Conservation (phyloP, 2,888 invertebrate species). For the Drosophila antonietae region DNA sequence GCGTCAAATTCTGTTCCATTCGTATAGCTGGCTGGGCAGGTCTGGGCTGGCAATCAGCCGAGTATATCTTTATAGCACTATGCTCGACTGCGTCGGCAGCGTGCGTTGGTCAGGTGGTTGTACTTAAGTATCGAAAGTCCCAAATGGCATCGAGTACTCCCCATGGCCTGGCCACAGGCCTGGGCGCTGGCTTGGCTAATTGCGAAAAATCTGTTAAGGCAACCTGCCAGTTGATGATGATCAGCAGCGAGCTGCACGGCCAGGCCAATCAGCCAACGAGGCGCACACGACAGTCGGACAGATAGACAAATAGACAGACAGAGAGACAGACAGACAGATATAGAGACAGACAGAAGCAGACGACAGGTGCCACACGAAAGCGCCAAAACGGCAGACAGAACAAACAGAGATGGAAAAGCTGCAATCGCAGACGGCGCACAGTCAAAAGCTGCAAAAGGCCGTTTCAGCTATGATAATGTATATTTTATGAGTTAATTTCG, state of each 20-base stretch:
- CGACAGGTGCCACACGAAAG: slow-evolving; percentile 79
- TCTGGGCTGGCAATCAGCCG: slow-evolving; percentile 40
- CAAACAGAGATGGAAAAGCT: slow-evolving; percentile 50
- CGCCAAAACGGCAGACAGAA: slow-evolving; percentile 77
- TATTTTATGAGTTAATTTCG: slow-evolving; percentile 79
- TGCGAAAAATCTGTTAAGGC: slow-evolving; percentile 78
- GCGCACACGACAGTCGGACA: slow-evolving; percentile 13
- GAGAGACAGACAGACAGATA: not conserved
- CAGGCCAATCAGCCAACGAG: slow-evolving; percentile 69
- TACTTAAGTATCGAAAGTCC: slow-evolving; percentile 47
- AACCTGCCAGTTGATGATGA: slow-evolving; percentile 62
- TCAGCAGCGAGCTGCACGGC: slow-evolving; percentile 9
- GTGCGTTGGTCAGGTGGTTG: slow-evolving; percentile 6
- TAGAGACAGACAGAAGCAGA: slow-evolving; percentile 18
- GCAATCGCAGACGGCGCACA: slow-evolving; percentile 21
- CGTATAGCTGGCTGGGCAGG: slow-evolving; percentile 39
- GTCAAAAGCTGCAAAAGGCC: slow-evolving; percentile 16
- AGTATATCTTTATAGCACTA: slow-evolving; percentile 66
- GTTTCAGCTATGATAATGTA: slow-evolving; percentile 76
- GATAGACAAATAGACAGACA: slow-evolving; percentile 8
- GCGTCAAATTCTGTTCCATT: slow-evolving; percentile 75
- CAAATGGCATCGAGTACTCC: slow-evolving; percentile 53
- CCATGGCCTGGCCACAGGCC: slow-evolving; percentile 39
- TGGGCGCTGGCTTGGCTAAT: slow-evolving; percentile 63
- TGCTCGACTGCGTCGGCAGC: slow-evolving; percentile 56